Evolutionary conservation across 2,888 invertebrate genomes (phyloP), one percentile per base, ranked within the genome.

Genomic region (Gymnocheta viridis): DNA sequence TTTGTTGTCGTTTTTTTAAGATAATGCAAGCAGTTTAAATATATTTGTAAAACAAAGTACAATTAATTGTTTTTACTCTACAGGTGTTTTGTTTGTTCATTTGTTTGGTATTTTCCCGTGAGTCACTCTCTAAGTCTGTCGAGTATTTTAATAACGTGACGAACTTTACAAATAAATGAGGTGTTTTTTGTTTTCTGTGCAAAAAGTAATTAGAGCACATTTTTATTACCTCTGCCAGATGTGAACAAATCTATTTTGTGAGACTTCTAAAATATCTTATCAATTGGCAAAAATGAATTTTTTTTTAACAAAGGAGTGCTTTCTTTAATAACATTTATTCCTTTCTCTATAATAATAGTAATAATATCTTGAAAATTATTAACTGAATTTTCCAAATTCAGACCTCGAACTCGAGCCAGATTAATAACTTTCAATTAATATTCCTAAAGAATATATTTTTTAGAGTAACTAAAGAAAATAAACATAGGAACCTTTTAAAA

Each of bases 121-220:
- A 81, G 27, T 81, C 81, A 81, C 51, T 81, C 81, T 74, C 51
- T 27, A 47, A 38, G 47, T 47, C 47, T 32, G 19, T n/a, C 22
- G 47, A 35, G n/a, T 24, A 54, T 41, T 69, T 41, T 17, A 47
- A 69, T 60, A 47, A 12, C 29, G 24, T 62, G 67, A 69, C 54
- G 44, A 12, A 32, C 22, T 51, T 58, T 9, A n/a, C 67, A 56
- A 44, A 27, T 24, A n/a, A 9, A 47, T 60, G 14, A 49, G 49
- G 58, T 47, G 41, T 38, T n/a, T n/a, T n/a, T n/a, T n/a, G n/a
- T n/a, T n/a, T n/a, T n/a, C n/a, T n/a, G n/a, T n/a, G n/a, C n/a
- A n/a, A n/a, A n/a, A 44, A n/a, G 4, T n/a, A n/a, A n/a, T 9
- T 44, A 58, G 19, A 47, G 24, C 22, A 66, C n/a, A 60, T 49